phyloP scores from a whole-genome alignment of 2,888 invertebrate species.

The Harmothoe impar region DNA sequence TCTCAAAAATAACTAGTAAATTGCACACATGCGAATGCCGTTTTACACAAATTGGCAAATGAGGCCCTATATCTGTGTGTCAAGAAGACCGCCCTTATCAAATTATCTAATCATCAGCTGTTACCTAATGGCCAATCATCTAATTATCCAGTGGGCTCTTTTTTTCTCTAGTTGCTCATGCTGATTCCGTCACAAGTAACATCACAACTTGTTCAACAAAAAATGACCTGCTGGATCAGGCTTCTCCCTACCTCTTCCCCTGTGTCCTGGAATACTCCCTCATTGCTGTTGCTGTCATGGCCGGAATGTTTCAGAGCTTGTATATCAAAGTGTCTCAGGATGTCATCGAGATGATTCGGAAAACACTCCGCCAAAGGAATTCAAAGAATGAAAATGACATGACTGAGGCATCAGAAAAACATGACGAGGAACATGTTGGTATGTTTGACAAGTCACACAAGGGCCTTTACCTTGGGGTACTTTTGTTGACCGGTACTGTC shows the following conservation, averaged over 20 bases:
- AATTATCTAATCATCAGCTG: no score
- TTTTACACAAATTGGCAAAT: no score
- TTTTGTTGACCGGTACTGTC: constrained; percentile 81
- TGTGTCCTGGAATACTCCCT: constrained; percentile 97
- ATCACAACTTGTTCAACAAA: no score
- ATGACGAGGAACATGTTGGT: background rate
- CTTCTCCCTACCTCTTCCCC: constrained; percentile 95
- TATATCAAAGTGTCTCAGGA: constrained; percentile 48
- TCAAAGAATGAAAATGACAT: background rate
- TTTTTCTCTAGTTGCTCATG: no score
- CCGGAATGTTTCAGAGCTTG: constrained; percentile 90
- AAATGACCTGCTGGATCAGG: constrained; percentile 71
- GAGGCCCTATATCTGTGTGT: no score
- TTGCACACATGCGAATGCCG: no score
- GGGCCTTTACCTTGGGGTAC: constrained; percentile 83
- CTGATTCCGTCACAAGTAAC: no score
- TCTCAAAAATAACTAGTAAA: no score
- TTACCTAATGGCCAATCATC: no score
- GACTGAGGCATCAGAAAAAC: background rate
- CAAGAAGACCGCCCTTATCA: no score
- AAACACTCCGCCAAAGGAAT: background rate
- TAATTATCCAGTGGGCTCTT: no score
- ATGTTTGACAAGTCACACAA: constrained; percentile 82
- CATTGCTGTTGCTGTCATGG: constrained; percentile 96
- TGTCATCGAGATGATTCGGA: constrained; percentile 17